Base-by-base conservation (phyloP, 1,140 invertebrate species). In the Dufourea novaeangliae region DNA sequence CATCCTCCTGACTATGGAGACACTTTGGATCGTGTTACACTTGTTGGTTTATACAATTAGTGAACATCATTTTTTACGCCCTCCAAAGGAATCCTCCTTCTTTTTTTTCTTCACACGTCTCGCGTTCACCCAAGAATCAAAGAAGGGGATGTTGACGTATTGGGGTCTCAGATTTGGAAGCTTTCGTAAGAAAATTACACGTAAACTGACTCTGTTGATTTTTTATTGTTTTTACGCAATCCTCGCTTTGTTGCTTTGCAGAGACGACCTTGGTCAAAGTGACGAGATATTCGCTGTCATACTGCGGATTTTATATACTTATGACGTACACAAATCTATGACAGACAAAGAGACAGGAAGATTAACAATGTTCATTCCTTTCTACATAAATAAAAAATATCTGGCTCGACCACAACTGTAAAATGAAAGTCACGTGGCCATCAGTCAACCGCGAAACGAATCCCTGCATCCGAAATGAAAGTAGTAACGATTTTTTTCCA, bases 1-100 rank as follows among this genome's bases (percentile, higher is more conserved):
- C 82, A 80, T 72, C 44, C 52, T 46, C 71, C 41, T 17, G 27
- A 37, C 67, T 69, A 70, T 77, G 34, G 69, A 85, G 74, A 81
- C 78, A 78, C 78, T 84, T 81, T 52, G 78, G 83, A 85, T 85
- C 79, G 74, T 71, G 70, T 85, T 85, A 85, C 83, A 67, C 41
- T 57, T 70, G 71, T 73, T 74, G 82, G 73, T 81, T 85, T 80
- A 80, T 84, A 76, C 82, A 84, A 85, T 81, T 81, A 81, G 69
- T 62, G 63, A 54, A 80, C 61, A 77, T 81, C 62, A 70, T 83
- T 77, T 75, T 75, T 83, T 83, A 78, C 8, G 10, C 57, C 29
- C 25, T 22, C 39, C 74, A 34, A 50, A 63, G 52, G 52, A 78
- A 78, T 83, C 69, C 39, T 71, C 32, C 17, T 11, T 25, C 7